Conservation (phyloP, 2,113 vertebrate genomes). For the Aix galericulata region DNA sequence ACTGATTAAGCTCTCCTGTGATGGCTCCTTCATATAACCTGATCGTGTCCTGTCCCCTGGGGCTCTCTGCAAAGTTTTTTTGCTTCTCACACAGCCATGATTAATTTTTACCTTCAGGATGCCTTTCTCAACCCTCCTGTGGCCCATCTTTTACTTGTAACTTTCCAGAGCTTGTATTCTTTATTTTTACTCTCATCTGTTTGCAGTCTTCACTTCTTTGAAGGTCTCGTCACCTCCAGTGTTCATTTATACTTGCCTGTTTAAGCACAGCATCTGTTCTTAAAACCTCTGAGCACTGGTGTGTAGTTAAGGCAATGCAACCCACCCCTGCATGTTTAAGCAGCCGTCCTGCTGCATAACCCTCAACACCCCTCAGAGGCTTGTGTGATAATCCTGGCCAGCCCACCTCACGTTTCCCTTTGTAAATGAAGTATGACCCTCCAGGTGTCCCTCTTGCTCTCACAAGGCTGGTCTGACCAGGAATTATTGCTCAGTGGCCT, state of each 20-base stretch:
- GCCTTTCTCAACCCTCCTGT: neutral
- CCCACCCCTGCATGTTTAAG: neutral
- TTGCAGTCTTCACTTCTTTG: neutral
- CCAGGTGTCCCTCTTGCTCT: neutral
- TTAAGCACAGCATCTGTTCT: neutral
- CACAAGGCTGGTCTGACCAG: neutral
- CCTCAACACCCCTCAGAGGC: neutral
- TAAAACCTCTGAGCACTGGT: fast-evolving
- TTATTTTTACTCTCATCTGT: neutral
- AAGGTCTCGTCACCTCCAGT: neutral
- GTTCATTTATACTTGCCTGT: neutral
- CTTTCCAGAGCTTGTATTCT: neutral
- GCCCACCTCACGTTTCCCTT: neutral
- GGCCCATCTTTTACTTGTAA: neutral
- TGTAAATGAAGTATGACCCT: neutral
- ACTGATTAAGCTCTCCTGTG: neutral
- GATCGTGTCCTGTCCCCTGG: neutral
- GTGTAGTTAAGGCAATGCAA: neutral
- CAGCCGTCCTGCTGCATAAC: neutral
- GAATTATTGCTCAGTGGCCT: fast-evolving
- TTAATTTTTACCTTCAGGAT: neutral
- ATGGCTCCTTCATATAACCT: neutral
- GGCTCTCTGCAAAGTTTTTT: neutral
- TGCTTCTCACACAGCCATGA: neutral
- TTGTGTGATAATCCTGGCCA: neutral